Percentiles rank a stretch among this genome's conserved stretches.
These are phyloP conservation scores for Musca domestica DNA, from an alignment of 1,140 invertebrate species.

Conservation along the genomic window DNA sequence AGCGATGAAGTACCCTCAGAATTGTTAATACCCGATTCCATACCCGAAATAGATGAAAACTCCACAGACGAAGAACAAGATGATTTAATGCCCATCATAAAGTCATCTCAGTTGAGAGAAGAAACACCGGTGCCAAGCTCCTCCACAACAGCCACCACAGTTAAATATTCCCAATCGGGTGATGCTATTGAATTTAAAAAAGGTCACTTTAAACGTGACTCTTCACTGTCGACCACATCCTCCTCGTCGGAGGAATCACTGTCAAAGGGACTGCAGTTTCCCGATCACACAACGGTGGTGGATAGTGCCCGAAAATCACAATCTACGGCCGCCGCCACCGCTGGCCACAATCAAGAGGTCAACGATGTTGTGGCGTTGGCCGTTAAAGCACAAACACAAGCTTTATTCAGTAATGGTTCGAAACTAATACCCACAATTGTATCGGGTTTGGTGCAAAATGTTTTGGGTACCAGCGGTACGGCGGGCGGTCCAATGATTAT, in stretches of 20 bases:
- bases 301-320: constrained; percentile 10
- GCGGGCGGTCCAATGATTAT: constrained; percentile 6
- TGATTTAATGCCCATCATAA: constrained; percentile 37
- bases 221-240: constrained; percentile 47
- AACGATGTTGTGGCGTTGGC: constrained; percentile 34
- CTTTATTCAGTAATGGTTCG: constrained; percentile 31
- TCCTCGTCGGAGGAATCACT: constrained; percentile 51
- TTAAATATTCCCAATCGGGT: not conserved
- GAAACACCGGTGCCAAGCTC: constrained; percentile 25
- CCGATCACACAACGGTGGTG: constrained; percentile 42
- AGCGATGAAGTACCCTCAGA: constrained; percentile 51
- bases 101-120: not conserved
- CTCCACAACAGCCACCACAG: not conserved
- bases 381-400: constrained; percentile 36
- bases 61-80: constrained; percentile 49
- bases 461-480: constrained; percentile 13
- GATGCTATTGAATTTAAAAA: constrained; percentile 45
- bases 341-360: not conserved
- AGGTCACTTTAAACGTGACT: constrained; percentile 49
- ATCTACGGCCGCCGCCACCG: not conserved
- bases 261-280: constrained; percentile 49
- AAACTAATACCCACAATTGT: constrained; percentile 41
- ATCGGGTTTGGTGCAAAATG: constrained; percentile 41
- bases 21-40: constrained; percentile 46
- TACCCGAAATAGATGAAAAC: constrained; percentile 51